phyloP scores from a whole-genome alignment of 2,113 vertebrate genomes.

The Anseranas semipalmata region DNA sequence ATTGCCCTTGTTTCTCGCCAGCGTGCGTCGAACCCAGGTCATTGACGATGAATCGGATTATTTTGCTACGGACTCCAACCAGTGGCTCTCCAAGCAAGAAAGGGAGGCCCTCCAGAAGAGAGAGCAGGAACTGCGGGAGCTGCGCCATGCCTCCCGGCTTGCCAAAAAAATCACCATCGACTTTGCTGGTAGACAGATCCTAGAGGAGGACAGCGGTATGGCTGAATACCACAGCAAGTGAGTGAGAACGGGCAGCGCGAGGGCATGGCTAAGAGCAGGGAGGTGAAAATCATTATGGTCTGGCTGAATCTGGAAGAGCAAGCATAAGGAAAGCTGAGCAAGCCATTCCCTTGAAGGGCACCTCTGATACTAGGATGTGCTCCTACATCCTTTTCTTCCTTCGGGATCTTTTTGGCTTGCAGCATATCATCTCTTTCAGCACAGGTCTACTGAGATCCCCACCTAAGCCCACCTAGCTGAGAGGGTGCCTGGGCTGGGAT shows the following conservation, averaged over 20 bases:
- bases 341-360: neutral
- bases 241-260: neutral
- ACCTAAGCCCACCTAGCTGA: neutral
- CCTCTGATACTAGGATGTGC: fast-evolving
- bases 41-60: conserved; percentile 97
- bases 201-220: conserved; percentile 84
- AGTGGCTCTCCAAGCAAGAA: conserved; percentile 92
- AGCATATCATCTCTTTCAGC: neutral
- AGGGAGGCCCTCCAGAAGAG: conserved; percentile 84
- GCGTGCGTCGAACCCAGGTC: conserved; percentile 91
- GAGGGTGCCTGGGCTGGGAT: no score
- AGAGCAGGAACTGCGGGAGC: conserved; percentile 89
- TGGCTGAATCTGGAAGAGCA: neutral
- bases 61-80: conserved; percentile 93
- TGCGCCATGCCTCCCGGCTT: conserved; percentile 89
- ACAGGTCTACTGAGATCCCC: neutral
- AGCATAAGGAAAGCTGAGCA: neutral
- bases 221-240: conserved; percentile 89
- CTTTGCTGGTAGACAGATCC: conserved; percentile 90
- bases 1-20: conserved; percentile 32
- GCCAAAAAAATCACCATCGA: conserved; percentile 91
- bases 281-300: neutral
- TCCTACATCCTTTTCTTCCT: neutral
- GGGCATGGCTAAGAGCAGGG: fast-evolving
- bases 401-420: neutral